These are phyloP conservation scores for Chanos chanos DNA, from an alignment of 2,797 vertebrate genomes.

Conservation along the genomic window DNA sequence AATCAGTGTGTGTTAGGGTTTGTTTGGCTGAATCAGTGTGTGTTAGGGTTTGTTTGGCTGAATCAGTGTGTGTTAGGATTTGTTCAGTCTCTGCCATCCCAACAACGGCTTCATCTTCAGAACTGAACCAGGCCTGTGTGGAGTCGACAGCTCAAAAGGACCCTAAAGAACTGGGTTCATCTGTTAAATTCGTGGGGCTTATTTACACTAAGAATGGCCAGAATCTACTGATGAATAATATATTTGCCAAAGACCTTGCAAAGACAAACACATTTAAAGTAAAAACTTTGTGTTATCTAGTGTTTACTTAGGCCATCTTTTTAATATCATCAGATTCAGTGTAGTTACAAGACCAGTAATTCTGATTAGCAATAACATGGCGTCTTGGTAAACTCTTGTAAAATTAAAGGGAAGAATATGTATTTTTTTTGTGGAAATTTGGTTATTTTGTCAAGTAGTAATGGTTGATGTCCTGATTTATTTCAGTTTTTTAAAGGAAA, in stretches of 20 bases:
- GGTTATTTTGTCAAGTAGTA: too few species aligned
- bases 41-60: too few species aligned
- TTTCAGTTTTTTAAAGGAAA: too few species aligned
- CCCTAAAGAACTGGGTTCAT: constrained; percentile 55
- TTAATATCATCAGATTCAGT: constrained; percentile 71
- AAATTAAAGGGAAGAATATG: too few species aligned
- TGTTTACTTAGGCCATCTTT: constrained; percentile 58
- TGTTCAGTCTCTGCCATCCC: too few species aligned
- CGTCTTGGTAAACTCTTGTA: too few species aligned
- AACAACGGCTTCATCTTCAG: constrained; percentile 61
- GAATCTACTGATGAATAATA: constrained; percentile 67
- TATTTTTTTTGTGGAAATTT: too few species aligned
- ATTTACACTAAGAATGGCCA: constrained; percentile 51
- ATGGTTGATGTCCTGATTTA: too few species aligned
- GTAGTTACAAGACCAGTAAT: background rate
- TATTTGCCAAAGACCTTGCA: constrained; percentile 64
- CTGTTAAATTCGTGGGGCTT: constrained; percentile 45
- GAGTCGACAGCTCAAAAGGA: constrained; percentile 47
- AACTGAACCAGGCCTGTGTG: constrained; percentile 61
- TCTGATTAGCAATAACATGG: too few species aligned
- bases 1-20: too few species aligned
- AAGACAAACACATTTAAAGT: constrained; percentile 69
- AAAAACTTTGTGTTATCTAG: constrained; percentile 58
- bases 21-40: too few species aligned
- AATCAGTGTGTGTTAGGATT: too few species aligned